phyloP scores from a whole-genome alignment of 2,797 vertebrate genomes.

The Potorous gilbertii region DNA sequence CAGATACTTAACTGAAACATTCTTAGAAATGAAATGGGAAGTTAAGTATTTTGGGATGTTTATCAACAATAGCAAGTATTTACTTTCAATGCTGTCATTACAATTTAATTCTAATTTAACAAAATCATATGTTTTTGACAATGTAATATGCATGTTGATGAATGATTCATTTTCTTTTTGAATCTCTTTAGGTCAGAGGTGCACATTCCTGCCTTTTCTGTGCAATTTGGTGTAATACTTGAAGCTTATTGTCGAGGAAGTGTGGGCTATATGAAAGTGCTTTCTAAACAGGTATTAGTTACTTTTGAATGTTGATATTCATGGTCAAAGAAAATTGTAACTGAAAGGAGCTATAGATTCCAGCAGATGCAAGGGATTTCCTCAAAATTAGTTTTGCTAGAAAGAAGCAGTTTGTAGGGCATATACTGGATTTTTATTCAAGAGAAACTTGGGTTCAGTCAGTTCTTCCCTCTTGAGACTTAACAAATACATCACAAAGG shows the following conservation, averaged over 20 bases:
- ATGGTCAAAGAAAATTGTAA: background rate
- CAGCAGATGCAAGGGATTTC: background rate
- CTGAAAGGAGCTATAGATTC: background rate
- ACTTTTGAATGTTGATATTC: conserved; percentile 40
- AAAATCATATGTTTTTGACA: conserved; percentile 27
- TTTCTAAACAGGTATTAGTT: conserved; percentile 94
- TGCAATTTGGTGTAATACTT: conserved; percentile 96
- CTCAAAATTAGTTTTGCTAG: background rate
- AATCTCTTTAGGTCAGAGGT: conserved; percentile 87
- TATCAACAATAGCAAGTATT: background rate
- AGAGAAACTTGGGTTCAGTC: background rate
- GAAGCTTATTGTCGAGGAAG: conserved; percentile 97
- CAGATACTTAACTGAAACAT: background rate
- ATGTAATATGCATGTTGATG: conserved; percentile 29
- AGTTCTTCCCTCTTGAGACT: background rate
- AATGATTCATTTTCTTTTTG: conserved; percentile 44
- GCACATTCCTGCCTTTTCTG: conserved; percentile 93
- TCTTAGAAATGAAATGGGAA: conserved; percentile 6
- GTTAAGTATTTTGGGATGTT: conserved; percentile 15
- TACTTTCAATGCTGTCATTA: background rate
- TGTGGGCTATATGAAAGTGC: conserved; percentile 97
- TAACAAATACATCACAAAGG: background rate
- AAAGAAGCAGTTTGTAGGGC: background rate
- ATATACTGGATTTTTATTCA: background rate
- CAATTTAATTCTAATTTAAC: conserved; percentile 32